Evolutionary conservation across 1,140 invertebrate species (phyloP), one percentile per base, ranked within the genome.

Genomic region (Saccostrea echinata): DNA sequence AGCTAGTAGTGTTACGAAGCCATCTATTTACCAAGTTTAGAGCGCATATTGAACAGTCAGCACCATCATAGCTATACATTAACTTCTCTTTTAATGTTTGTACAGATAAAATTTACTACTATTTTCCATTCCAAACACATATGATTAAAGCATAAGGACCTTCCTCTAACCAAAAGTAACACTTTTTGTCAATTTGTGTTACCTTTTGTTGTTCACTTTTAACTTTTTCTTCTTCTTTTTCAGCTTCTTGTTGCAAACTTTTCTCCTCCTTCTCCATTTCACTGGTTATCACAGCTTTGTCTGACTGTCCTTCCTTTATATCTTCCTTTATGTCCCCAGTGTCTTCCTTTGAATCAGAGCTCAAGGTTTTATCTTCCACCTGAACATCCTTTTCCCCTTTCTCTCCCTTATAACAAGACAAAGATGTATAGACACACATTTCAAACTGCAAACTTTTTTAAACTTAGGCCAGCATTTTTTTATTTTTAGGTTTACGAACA

Each of bases 121-220:
- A n/a, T n/a, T n/a, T n/a, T n/a, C n/a, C n/a, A n/a, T n/a, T n/a
- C n/a, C n/a, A n/a, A n/a, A n/a, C n/a, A n/a, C n/a, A n/a, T n/a
- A n/a, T n/a, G n/a, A n/a, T n/a, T n/a, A n/a, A n/a, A n/a, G n/a
- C n/a, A n/a, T n/a, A n/a, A n/a, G n/a, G n/a, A n/a, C n/a, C n/a
- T n/a, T n/a, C n/a, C n/a, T n/a, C n/a, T 21, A 0, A 24, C 57
- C 21, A 21, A 64, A n/a, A 21, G n/a, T 64, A 8, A 11, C 21
- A 64, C 16, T n/a, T n/a, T n/a, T n/a, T 61, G 4, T 64, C 4
- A 21, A 64, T n/a, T n/a, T 76, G 12, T 16, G 8, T 13, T 76
- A 76, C 68, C 68, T 76, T 76, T 33, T 76, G 68, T 76, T 76
- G 68, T 76, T 76, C 68, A 11, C 11, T 16, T 12, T 76, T 76